Conservation (phyloP, 1,140 invertebrate genomes). For the Drosophila persimilis region DNA sequence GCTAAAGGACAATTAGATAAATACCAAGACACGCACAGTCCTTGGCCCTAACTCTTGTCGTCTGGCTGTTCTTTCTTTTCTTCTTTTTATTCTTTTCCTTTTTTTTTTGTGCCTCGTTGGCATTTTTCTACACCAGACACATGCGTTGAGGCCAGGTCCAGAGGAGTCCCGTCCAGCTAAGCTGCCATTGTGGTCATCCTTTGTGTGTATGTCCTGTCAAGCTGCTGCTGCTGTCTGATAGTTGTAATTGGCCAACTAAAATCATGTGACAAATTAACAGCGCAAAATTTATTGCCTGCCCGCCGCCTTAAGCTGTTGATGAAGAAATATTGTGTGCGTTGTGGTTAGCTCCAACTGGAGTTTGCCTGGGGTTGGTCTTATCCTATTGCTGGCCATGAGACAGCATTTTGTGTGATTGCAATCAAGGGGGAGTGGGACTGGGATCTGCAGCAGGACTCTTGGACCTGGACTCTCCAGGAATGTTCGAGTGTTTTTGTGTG, state of each 20-base stretch:
- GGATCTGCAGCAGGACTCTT: neutral
- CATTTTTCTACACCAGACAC: slow-evolving; percentile 73
- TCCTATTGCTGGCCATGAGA: slow-evolving; percentile 51
- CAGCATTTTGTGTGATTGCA: slow-evolving; percentile 68
- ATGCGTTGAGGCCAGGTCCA: neutral
- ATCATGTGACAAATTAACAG: slow-evolving; percentile 82
- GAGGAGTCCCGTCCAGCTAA: slow-evolving; percentile 49
- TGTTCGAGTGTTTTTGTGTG: slow-evolving; percentile 1
- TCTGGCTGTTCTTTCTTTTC: slow-evolving; percentile 15
- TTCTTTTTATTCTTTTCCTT: neutral
- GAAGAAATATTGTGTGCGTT: slow-evolving; percentile 74
- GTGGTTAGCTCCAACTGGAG: slow-evolving; percentile 20
- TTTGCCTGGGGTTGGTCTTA: slow-evolving; percentile 22
- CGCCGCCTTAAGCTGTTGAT: slow-evolving; percentile 80
- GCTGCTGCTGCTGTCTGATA: slow-evolving; percentile 61
- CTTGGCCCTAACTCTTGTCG: slow-evolving; percentile 21
- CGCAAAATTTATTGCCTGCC: slow-evolving; percentile 79
- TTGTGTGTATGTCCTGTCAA: slow-evolving; percentile 54
- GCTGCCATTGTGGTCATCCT: slow-evolving; percentile 73
- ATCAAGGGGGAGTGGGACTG: slow-evolving; percentile 11
- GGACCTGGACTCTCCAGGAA: slow-evolving; percentile 1
- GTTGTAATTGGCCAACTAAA: slow-evolving; percentile 82
- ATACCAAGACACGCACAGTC: slow-evolving; percentile 72
- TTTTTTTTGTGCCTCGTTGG: slow-evolving; percentile 63
- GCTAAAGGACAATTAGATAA: slow-evolving; percentile 70